Evolutionary conservation across 2,888 invertebrate genomes (phyloP).

Genomic region (Hetaerina titia): DNA sequence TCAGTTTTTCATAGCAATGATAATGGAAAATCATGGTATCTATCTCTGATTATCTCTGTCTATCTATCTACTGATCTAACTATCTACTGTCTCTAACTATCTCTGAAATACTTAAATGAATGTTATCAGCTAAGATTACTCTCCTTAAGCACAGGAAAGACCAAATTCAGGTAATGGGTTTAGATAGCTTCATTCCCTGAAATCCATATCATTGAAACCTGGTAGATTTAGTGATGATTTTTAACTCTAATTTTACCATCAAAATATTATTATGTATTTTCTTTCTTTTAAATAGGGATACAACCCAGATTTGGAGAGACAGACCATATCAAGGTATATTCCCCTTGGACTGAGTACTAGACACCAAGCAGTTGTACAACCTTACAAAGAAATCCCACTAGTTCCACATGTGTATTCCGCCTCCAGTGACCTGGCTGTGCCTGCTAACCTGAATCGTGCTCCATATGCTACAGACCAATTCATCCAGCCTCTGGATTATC

Average conservation of each 20-base stretch:
- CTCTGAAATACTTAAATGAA: no score
- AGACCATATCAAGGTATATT: not conserved
- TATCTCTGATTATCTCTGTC: no score
- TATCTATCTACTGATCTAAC: no score
- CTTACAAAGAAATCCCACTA: conserved; percentile 3
- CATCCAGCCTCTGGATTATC: conserved; percentile 2
- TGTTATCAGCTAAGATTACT: no score
- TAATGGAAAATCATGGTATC: no score
- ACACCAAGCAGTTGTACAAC: not conserved
- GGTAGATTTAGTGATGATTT: no score
- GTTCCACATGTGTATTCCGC: not conserved
- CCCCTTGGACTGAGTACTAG: not conserved
- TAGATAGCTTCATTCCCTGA: no score
- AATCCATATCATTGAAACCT: no score
- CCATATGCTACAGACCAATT: conserved; percentile 55
- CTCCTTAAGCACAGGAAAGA: no score
- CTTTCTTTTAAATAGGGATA: not conserved
- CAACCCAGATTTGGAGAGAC: conserved; percentile 34
- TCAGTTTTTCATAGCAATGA: no score
- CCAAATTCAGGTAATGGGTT: no score
- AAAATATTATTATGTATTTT: not conserved
- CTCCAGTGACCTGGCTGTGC: not conserved
- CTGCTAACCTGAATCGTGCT: not conserved
- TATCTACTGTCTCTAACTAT: no score
- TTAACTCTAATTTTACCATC: not conserved